Conservation (phyloP, 1,140 invertebrate species). For the Branchinecta lynchi region DNA sequence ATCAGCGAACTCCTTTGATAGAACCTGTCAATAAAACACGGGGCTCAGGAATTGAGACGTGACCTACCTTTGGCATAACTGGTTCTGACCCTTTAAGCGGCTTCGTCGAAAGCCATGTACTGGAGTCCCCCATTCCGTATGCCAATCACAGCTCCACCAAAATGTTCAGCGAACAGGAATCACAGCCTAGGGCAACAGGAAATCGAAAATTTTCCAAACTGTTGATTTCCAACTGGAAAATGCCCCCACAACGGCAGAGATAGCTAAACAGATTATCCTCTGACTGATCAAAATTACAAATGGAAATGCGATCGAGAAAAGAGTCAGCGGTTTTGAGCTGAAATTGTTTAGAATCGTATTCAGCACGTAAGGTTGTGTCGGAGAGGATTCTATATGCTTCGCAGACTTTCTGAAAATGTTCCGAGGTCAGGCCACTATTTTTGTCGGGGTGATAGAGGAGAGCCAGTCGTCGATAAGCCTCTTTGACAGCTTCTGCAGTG, state of each 20-base stretch:
- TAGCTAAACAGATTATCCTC: background rate
- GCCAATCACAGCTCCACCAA: constrained; percentile 1
- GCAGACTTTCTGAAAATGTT: background rate
- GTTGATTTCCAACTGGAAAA: background rate
- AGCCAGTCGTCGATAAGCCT: background rate
- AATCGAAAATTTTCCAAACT: background rate
- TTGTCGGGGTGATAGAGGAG: background rate
- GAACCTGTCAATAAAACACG: no score
- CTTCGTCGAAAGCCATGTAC: no score
- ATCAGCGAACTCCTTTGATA: no score
- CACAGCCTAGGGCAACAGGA: background rate
- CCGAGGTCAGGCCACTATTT: background rate
- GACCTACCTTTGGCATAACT: no score
- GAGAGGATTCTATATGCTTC: background rate
- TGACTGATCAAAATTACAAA: background rate
- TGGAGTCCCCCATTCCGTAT: no score
- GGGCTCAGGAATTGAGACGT: no score
- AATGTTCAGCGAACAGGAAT: background rate
- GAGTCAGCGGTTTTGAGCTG: background rate
- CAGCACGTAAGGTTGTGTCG: background rate
- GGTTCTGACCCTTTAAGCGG: no score
- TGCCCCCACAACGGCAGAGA: background rate
- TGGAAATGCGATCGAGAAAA: background rate
- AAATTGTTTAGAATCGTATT: background rate
- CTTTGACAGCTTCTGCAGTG: background rate